Conservation (phyloP, 2,888 invertebrate species). For the Drosophila barbarae region DNA sequence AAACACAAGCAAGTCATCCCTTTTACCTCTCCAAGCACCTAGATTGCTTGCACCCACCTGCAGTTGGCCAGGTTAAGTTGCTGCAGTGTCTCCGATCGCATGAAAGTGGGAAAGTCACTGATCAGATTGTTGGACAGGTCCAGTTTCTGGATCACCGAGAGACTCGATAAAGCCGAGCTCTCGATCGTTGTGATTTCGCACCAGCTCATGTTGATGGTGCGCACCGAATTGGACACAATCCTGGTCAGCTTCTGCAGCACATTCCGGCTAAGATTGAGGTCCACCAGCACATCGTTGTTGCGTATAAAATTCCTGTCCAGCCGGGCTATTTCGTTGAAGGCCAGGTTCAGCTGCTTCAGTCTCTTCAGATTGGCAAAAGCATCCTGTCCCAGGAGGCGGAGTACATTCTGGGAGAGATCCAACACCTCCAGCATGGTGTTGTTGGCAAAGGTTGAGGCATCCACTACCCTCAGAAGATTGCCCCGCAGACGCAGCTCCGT, state of each 20-base stretch:
- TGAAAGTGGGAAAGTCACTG: conserved; percentile 82
- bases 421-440: conserved; percentile 83
- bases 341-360: conserved; percentile 84
- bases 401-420: conserved; percentile 85
- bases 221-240: conserved; percentile 82
- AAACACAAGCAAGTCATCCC: conserved; percentile 55
- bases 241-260: conserved; percentile 83
- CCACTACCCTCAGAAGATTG: conserved; percentile 83
- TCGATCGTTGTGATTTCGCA: conserved; percentile 84
- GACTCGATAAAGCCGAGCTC: conserved; percentile 81
- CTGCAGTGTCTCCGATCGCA: conserved; percentile 83
- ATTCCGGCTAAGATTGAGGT: conserved; percentile 84
- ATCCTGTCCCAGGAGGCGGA: conserved; percentile 82
- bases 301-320: conserved; percentile 83
- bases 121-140: conserved; percentile 86
- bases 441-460: conserved; percentile 82
- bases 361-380: conserved; percentile 83
- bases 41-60: conserved; percentile 62
- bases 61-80: conserved; percentile 81
- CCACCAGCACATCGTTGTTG: conserved; percentile 82
- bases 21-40: too few relatives aligned
- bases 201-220: conserved; percentile 83
- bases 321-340: conserved; percentile 84
- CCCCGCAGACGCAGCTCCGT: conserved; percentile 82
- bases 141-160: conserved; percentile 83